Evolutionary conservation across 1,140 invertebrate species (phyloP), one percentile per base, ranked within the genome.

Genomic region (Drosophila watanabei): DNA sequence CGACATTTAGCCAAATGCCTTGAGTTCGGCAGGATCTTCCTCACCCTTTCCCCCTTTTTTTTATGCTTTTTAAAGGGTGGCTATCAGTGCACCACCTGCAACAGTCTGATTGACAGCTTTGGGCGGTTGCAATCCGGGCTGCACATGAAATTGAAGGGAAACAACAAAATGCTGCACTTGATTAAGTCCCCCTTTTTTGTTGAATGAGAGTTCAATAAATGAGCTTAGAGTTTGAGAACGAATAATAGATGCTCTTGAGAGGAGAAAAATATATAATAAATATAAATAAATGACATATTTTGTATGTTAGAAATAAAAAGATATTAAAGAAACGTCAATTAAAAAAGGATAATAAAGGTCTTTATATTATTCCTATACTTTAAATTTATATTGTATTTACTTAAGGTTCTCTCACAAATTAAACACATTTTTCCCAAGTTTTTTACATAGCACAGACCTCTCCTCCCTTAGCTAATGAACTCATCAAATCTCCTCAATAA

Each of bases 101-200:
- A 72, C 60, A 79, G 41, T 61, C 64, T 79, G 77, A 79, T 79
- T 79, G 77, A 79, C 76, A 79, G 77, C 77, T 54, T 33, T 79
- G 59, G 64, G 63, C 57, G 59, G 77, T 46, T 79, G 77, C 71
- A 73, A 73, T 73, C 51, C 32, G 46, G 59, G 68, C n/a, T 73
- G 68, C 71, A 73, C 56, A 71, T 69, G 39, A 77, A 77, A 79
- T 70, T 57, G 63, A 69, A 79, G 51, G 66, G 59, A 79, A 57
- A 79, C 51, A 79, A 62, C 73, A 54, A 78, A 79, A 70, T 71
- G 54, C 76, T 71, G 59, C 65, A 78, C 75, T 79, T 79, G 76
- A 79, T 79, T 79, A 79, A 71, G 65, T 79, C 58, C 39, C 33
- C 52, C 30, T 28, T 48, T 57, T 41, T 10, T 18, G 16, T 18